Base-by-base conservation (phyloP, 1,140 invertebrate species). In the Aleiodes sp. region DNA sequence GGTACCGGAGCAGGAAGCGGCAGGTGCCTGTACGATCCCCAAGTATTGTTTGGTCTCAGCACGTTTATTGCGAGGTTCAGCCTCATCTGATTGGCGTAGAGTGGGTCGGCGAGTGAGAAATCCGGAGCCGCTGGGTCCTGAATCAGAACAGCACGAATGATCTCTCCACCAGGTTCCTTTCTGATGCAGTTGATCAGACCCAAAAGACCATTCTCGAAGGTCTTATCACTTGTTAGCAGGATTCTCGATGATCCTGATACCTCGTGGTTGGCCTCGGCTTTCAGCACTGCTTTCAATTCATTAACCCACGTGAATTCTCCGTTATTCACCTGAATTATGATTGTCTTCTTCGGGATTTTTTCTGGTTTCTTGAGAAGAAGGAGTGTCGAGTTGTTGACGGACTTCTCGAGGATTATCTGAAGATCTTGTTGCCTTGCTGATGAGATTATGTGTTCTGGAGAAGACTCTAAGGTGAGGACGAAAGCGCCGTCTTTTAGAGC, bases 61-160 rank as follows among this genome's bases (percentile, higher is more conserved):
- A 98, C 90, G 80, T 97, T 98, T n/a, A 94, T 84, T 16, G 91
- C 89, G 66, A 98, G 82, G 81, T 96, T 92, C 68, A 92, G 87
- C 31, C 89, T 81, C 1, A 92, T 73, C 75, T 93, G 92, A 9
- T 88, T 80, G 16, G 86, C 77, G 76, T 93, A 94, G 1, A 94
- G 85, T 1, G 88, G 84, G 72, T 90, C 76, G n/a, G 89, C 76
- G 0, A 90, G 78, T 72, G 90, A 88, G 71, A 94, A 94, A 1
- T 82, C 74, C 2, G 92, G 92, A 6, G 90, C 92, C 46, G 87
- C 86, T 3, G 83, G 75, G 73, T 93, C 92, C 72, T 90, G 84
- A 46, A 94, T 89, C 10, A 92, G 86, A 2, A 94, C 78, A 29
- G 90, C 89, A 59, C 87, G 87, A 4, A 90, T 82, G 9, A 89